phyloP scores from a whole-genome alignment of 2,113 vertebrate species.

The Trogon surrucura region DNA sequence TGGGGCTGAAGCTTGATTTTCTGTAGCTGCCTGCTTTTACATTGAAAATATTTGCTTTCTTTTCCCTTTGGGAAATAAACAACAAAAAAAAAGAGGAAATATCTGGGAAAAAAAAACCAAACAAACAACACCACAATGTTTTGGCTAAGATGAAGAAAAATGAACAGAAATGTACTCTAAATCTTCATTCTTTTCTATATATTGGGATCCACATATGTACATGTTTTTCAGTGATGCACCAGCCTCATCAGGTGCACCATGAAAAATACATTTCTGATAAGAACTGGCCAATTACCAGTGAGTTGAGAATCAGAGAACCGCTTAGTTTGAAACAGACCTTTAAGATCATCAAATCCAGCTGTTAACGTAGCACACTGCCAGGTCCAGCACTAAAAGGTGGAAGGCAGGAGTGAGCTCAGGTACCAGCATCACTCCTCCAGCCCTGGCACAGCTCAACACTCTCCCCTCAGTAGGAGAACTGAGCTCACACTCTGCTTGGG shows the following conservation, averaged over 20 bases:
- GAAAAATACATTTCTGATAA: background rate
- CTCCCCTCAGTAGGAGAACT: background rate
- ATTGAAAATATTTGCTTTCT: background rate
- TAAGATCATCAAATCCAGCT: too few relatives aligned
- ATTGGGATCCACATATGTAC: fast-evolving
- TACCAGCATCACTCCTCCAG: background rate
- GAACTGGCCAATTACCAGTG: background rate
- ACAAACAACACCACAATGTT: too few relatives aligned
- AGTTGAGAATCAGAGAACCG: too few relatives aligned
- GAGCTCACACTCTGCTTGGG: background rate
- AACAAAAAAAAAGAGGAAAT: background rate
- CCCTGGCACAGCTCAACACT: background rate
- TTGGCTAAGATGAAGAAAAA: background rate
- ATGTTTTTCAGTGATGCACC: background rate
- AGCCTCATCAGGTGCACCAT: background rate
- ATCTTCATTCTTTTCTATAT: background rate
- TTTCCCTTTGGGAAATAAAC: too few relatives aligned
- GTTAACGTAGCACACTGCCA: too few relatives aligned
- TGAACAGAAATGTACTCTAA: background rate
- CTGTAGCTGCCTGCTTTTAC: background rate
- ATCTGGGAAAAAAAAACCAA: background rate
- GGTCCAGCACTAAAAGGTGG: too few relatives aligned
- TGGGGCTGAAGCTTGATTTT: background rate
- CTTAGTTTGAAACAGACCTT: too few relatives aligned
- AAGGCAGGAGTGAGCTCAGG: fast-evolving